These are phyloP conservation scores for Anoplophora glabripennis DNA, from an alignment of 1,140 invertebrate genomes.

Conservation along the genomic window DNA sequence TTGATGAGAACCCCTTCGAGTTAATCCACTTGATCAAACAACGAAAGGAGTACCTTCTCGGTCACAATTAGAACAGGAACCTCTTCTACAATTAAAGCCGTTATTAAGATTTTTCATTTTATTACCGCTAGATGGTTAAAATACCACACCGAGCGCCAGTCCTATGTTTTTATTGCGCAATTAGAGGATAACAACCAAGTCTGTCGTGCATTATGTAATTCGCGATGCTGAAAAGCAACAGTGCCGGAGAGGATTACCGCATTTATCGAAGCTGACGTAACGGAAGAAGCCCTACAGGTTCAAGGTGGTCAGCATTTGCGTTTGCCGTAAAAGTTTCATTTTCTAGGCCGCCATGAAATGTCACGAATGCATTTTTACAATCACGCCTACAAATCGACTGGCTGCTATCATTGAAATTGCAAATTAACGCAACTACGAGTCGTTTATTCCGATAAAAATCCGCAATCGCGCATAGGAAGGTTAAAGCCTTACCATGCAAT, in stretches of 20 bases:
- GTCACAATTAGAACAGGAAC: too few relatives aligned
- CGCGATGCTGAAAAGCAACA: neutral
- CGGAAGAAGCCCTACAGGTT: conserved; percentile 34
- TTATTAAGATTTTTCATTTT: too few relatives aligned
- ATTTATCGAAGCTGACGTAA: conserved; percentile 25
- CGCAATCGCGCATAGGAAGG: conserved; percentile 6
- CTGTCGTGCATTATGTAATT: neutral
- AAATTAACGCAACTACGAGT: conserved; percentile 7
- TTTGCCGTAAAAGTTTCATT: conserved; percentile 28
- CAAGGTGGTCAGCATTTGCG: conserved; percentile 30
- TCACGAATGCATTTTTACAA: conserved; percentile 33
- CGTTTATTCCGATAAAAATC: conserved; percentile 13
- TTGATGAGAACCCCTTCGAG: too few relatives aligned
- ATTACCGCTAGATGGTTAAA: too few relatives aligned
- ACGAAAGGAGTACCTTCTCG: too few relatives aligned
- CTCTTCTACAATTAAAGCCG: too few relatives aligned
- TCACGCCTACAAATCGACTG: conserved; percentile 17
- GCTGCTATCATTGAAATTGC: conserved; percentile 13
- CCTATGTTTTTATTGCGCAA: too few relatives aligned
- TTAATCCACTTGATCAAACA: too few relatives aligned
- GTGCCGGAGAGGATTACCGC: conserved; percentile 7
- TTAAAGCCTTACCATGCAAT: conserved; percentile 16
- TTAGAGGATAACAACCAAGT: neutral
- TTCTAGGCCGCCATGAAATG: conserved; percentile 30
- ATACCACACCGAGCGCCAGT: too few relatives aligned